phyloP scores from a whole-genome alignment of 1,140 invertebrate genomes.

The Tetramorium simillimum region DNA sequence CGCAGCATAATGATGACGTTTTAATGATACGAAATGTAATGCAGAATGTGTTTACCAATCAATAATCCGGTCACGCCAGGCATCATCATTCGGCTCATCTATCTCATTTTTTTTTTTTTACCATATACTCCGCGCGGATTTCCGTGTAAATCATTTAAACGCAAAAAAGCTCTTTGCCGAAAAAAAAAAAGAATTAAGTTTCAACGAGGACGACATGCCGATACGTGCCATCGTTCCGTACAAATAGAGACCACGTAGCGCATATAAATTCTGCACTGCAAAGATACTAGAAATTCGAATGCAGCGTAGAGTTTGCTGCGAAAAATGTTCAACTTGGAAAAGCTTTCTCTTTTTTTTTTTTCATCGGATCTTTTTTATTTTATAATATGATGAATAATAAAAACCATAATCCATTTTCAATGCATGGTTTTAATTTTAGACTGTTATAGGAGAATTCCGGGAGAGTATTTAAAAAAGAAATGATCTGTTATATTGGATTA shows the following conservation, averaged over 20 bases:
- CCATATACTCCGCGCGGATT: background rate
- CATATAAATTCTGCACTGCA: conserved; percentile 52
- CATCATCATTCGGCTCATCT: background rate
- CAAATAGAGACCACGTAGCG: conserved; percentile 43
- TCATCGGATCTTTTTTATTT: background rate
- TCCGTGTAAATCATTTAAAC: conserved; percentile 37
- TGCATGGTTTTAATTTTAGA: conserved; percentile 36
- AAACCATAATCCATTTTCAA: conserved; percentile 37
- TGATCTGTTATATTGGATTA: background rate
- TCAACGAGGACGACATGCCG: conserved; percentile 32
- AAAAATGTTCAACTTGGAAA: conserved; percentile 42
- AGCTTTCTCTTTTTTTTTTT: conserved; percentile 32
- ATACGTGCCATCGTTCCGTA: conserved; percentile 50
- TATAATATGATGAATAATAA: conserved; percentile 50
- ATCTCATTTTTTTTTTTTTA: conserved; percentile 10
- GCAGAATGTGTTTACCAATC: conserved; percentile 26
- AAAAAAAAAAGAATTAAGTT: conserved; percentile 47
- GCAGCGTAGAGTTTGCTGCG: background rate
- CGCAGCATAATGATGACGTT: conserved; percentile 44
- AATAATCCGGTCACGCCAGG: background rate
- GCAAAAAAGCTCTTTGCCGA: conserved; percentile 30
- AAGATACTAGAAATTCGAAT: conserved; percentile 52
- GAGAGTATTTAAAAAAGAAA: background rate
- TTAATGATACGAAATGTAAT: conserved; percentile 42
- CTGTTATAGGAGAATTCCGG: background rate